These are phyloP conservation scores for Aricia artaxerxes DNA, from an alignment of 2,888 invertebrate species.

Conservation along the genomic window DNA sequence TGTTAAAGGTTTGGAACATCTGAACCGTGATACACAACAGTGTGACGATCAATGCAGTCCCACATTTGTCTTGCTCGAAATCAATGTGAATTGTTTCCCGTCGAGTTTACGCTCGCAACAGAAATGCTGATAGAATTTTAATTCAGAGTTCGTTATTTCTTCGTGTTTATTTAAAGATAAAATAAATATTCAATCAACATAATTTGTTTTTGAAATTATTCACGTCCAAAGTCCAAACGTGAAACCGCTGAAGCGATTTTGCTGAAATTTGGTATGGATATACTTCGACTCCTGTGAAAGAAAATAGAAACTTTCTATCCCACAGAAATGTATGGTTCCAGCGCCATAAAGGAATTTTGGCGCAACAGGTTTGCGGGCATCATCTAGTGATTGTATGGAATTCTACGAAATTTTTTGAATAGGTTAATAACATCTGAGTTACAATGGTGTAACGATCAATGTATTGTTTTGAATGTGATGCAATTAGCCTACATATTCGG, in stretches of 20 bases:
- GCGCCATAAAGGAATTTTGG: too few relatives aligned
- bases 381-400: background rate
- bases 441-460: background rate
- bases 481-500: background rate
- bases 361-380: too few relatives aligned
- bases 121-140: background rate
- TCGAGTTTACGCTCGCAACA: background rate
- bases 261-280: too few relatives aligned
- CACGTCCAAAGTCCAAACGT: too few relatives aligned
- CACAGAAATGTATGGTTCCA: too few relatives aligned
- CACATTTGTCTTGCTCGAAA: conserved; percentile 8
- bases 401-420: background rate
- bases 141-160: background rate
- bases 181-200: too few relatives aligned
- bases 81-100: conserved; percentile 14
- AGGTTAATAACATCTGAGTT: background rate
- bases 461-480: background rate
- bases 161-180: too few relatives aligned
- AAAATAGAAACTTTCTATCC: too few relatives aligned
- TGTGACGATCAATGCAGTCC: conserved; percentile 33
- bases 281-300: too few relatives aligned
- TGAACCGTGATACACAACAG: conserved; percentile 14
- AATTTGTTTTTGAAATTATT: too few relatives aligned
- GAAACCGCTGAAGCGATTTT: too few relatives aligned
- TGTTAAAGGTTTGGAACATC: background rate